A percentile compares a stretch with the other conserved stretches of the same genome.
Evolutionary conservation across 1,140 invertebrate genomes (phyloP).

Genomic region (Nasonia giraulti): DNA sequence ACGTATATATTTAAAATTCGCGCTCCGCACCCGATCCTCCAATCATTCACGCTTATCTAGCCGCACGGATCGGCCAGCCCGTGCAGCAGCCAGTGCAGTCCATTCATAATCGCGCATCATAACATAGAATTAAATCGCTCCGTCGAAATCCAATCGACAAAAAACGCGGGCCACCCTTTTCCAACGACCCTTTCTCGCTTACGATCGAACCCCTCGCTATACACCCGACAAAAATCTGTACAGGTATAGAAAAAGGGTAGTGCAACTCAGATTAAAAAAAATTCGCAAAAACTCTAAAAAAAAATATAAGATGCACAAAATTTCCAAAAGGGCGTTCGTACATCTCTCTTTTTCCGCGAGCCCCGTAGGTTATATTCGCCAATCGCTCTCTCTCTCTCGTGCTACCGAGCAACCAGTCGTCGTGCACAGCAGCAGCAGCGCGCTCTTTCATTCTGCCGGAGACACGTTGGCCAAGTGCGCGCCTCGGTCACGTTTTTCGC

Average conservation of each 20-base stretch:
- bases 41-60: constrained; percentile 19
- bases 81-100: neutral
- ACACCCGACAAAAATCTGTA: neutral
- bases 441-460: constrained; percentile 5
- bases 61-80: neutral
- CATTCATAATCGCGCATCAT: constrained; percentile 30
- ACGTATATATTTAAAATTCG: neutral
- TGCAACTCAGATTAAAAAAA: neutral
- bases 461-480: neutral
- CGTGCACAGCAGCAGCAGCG: neutral
- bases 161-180: neutral
- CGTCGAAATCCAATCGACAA: neutral
- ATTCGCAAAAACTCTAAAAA: neutral
- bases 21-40: neutral
- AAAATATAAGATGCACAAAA: neutral
- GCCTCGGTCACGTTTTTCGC: constrained; percentile 3
- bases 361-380: constrained; percentile 74
- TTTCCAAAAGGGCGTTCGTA: neutral
- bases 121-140: constrained; percentile 26
- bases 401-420: neutral
- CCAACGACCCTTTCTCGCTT: neutral
- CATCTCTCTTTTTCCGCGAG: constrained; percentile 78
- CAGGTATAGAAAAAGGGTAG: neutral
- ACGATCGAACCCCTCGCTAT: neutral
- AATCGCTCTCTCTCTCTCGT: constrained; percentile 27